These are phyloP conservation scores for Zoanthus sociatus DNA, from an alignment of 92 coral and sea anemone species.

Conservation along the genomic window DNA sequence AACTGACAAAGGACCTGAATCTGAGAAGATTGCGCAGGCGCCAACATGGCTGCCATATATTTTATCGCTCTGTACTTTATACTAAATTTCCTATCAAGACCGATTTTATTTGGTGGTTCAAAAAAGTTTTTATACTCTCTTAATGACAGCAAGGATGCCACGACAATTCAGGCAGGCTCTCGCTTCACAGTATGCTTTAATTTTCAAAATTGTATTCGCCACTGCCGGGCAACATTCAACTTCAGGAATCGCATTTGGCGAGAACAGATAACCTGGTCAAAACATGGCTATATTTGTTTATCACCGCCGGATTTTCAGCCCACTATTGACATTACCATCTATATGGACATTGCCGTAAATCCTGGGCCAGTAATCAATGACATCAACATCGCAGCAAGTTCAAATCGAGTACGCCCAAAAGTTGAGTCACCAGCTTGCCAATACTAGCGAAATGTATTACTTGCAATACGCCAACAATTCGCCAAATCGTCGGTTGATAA, in stretches of 20 bases:
- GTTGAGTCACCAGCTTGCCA: constrained; percentile 1
- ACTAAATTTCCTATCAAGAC: background rate
- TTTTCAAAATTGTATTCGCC: background rate
- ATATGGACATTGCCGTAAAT: constrained; percentile 16
- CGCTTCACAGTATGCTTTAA: background rate
- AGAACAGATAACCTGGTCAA: background rate
- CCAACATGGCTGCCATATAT: no score
- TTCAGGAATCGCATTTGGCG: background rate
- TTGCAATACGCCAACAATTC: constrained; percentile 13
- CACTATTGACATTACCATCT: constrained; percentile 19
- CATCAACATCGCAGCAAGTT: background rate
- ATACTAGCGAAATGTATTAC: constrained; percentile 1
- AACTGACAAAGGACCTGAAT: no score
- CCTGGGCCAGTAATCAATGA: constrained; percentile 9
- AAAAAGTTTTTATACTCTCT: constrained; percentile 1
- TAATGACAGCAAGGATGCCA: background rate
- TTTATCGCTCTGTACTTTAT: background rate
- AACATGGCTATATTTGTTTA: constrained; percentile 9
- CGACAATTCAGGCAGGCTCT: background rate
- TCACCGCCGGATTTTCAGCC: constrained; percentile 27
- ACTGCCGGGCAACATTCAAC: background rate
- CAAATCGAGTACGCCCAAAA: background rate
- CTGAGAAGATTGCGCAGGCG: no score
- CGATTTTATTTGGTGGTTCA: background rate
- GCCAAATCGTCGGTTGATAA: constrained; percentile 8